These are phyloP conservation scores for Salvelinus alpinus DNA, from an alignment of 2,113 vertebrate genomes.

Conservation along the genomic window DNA sequence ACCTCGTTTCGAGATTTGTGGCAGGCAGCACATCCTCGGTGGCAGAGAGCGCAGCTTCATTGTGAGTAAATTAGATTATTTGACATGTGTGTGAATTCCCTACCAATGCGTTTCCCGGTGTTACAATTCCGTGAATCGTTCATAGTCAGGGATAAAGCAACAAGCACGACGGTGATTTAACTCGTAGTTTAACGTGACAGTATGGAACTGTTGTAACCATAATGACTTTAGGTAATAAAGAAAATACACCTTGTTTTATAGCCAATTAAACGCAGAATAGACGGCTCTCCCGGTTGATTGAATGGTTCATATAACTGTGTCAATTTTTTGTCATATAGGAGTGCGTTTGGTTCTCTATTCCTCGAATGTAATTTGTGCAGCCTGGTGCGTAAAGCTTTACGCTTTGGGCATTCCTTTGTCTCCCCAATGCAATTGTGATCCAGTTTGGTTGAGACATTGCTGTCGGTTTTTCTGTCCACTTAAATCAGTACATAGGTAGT, in stretches of 20 bases:
- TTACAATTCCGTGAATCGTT: background rate
- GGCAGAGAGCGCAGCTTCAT: conserved; percentile 55
- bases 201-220: conserved; percentile 21
- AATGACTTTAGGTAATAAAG: conserved; percentile 34
- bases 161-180: conserved; percentile 17
- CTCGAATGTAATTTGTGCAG: conserved; percentile 43
- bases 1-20: conserved; percentile 66
- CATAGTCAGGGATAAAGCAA: background rate
- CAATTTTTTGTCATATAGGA: conserved; percentile 14
- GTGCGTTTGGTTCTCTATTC: conserved; percentile 31
- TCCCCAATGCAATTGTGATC: conserved; percentile 49
- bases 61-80: conserved; percentile 63
- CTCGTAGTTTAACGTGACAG: conserved; percentile 33
- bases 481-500: conserved; percentile 25
- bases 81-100: conserved; percentile 8
- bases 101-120: conserved; percentile 16
- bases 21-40: conserved; percentile 56
- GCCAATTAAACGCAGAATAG: conserved; percentile 56
- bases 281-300: conserved; percentile 37
- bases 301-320: conserved; percentile 39
- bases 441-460: conserved; percentile 47
- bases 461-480: conserved; percentile 39
- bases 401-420: conserved; percentile 68
- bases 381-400: conserved; percentile 70
- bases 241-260: conserved; percentile 35